Conservation (phyloP, 2,888 invertebrate species). For the Charanyca ferruginea region DNA sequence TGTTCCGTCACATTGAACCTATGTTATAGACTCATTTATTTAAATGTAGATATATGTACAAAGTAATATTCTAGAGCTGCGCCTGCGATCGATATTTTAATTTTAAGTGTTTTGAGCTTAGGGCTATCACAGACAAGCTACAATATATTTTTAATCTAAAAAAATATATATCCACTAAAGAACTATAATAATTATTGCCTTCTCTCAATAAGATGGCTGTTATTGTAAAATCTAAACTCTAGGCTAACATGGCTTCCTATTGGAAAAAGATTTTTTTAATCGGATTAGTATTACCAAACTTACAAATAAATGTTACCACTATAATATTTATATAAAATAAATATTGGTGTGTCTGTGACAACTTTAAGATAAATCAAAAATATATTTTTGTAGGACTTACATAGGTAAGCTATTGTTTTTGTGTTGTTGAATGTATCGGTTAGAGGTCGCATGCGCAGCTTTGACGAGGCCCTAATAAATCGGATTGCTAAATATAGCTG, state of each 20-base stretch:
- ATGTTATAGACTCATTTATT: conserved; percentile 48
- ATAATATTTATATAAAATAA: neutral
- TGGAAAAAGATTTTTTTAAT: too few species aligned
- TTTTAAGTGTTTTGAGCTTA: conserved; percentile 26
- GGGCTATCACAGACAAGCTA: neutral
- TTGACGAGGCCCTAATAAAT: neutral
- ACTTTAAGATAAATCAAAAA: conserved; percentile 9
- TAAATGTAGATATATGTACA: conserved; percentile 48
- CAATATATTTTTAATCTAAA: neutral
- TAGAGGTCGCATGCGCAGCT: conserved; percentile 37
- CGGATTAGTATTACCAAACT: too few species aligned
- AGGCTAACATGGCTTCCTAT: too few species aligned
- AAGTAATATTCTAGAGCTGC: conserved; percentile 57
- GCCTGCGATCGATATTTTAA: conserved; percentile 48
- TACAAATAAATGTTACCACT: too few species aligned
- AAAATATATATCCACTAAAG: too few species aligned
- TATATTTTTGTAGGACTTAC: conserved; percentile 71
- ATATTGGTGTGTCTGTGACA: conserved; percentile 2
- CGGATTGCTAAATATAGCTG: conserved; percentile 25
- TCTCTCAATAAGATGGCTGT: too few species aligned
- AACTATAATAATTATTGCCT: too few species aligned
- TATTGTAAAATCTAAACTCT: too few species aligned
- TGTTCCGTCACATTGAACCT: conserved; percentile 38
- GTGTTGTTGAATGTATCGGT: conserved; percentile 44
- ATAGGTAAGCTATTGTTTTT: conserved; percentile 65